Evolutionary conservation across 2,113 vertebrate genomes (phyloP).

Genomic region (Arvicanthis niloticus): DNA sequence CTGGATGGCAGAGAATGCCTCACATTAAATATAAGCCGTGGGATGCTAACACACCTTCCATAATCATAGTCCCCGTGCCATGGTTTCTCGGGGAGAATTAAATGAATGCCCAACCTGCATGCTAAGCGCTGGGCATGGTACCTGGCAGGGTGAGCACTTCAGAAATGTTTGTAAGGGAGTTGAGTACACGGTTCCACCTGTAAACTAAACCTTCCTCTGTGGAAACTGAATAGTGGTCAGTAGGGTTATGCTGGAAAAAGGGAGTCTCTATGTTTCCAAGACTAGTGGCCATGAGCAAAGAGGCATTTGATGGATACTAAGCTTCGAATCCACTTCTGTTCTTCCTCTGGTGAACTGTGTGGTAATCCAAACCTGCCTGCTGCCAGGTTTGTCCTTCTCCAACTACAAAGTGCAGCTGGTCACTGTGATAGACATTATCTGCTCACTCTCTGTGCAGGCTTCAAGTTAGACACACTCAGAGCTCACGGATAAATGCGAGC

Average conservation of each 20-base stretch:
- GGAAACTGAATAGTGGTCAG: background rate
- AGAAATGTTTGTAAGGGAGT: background rate
- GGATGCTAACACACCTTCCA: background rate
- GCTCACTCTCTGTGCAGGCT: background rate
- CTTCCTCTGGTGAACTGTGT: background rate
- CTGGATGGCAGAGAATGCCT: background rate
- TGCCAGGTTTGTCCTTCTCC: background rate
- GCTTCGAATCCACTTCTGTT: background rate
- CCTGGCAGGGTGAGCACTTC: background rate
- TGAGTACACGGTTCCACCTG: background rate
- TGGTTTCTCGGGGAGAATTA: background rate
- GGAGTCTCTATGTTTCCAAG: background rate
- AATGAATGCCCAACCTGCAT: background rate
- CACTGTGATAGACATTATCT: no score
- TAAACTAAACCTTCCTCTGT: background rate
- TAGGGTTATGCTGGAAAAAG: background rate
- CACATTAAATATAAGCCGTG: background rate
- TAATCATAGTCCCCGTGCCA: no score
- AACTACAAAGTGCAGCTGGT: background rate
- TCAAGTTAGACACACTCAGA: background rate
- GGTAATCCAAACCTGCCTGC: background rate
- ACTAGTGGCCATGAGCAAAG: background rate
- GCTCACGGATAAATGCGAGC: background rate
- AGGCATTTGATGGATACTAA: accelerated
- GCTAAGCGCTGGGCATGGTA: background rate